A percentile compares a stretch with the other conserved stretches of the same genome.
phyloP scores from a whole-genome alignment of 2,797 vertebrate species.

The Lepus oiostolus region DNA sequence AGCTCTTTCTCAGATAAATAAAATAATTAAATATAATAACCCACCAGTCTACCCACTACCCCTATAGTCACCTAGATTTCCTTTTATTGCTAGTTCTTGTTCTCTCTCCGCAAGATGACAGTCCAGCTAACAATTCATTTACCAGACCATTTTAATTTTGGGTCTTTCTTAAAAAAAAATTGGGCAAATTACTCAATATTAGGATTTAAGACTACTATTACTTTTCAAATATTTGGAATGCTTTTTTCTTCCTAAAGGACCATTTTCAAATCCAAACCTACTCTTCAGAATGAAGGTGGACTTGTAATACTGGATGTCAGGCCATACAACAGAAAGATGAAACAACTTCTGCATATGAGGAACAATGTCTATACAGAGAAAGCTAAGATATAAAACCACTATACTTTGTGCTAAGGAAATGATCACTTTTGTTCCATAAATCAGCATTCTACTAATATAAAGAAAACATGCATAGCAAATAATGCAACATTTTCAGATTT shows the following conservation, averaged over 20 bases:
- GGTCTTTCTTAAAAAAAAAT: not conserved
- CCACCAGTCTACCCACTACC: not conserved
- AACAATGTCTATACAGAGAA: fast-evolving
- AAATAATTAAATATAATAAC: not conserved
- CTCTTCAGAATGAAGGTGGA: not conserved
- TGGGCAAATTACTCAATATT: not conserved
- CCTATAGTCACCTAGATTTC: not conserved
- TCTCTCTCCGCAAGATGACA: not conserved
- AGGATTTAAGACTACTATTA: not conserved
- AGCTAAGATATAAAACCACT: not conserved
- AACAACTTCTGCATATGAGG: not conserved
- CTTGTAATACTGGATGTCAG: not conserved
- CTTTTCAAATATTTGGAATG: not conserved
- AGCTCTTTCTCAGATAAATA: no score
- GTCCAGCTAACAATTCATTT: not conserved
- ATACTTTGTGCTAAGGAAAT: not conserved
- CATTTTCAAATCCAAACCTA: not conserved
- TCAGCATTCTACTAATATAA: not conserved
- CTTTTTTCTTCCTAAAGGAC: not conserved
- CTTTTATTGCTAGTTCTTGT: not conserved
- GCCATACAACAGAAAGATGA: not conserved
- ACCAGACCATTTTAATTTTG: not conserved
- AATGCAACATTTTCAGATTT: not conserved
- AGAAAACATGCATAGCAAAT: not conserved
- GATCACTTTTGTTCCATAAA: not conserved